Percentiles rank a stretch among this genome's conserved stretches.
Evolutionary conservation across 1,140 invertebrate species (phyloP).

Genomic region (Neodiprion pinetum): DNA sequence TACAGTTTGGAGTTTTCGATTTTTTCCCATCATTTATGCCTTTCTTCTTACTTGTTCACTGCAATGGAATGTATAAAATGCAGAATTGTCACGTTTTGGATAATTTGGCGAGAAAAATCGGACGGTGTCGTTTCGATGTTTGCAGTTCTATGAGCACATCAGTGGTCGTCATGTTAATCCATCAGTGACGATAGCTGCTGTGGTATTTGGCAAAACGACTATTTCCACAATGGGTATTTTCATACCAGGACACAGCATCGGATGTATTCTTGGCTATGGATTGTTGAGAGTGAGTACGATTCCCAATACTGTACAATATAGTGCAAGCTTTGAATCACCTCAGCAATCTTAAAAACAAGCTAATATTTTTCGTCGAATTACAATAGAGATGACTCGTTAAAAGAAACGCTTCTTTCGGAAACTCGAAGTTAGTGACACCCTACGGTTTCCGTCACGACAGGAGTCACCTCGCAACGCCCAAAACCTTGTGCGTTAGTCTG

Average conservation of each 20-base stretch:
- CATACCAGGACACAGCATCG: constrained; percentile 72
- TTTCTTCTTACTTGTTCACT: neutral
- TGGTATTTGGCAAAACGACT: constrained; percentile 70
- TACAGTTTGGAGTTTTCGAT: constrained; percentile 58
- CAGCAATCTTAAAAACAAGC: no score
- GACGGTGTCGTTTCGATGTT: constrained; percentile 40
- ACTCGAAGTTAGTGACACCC: constrained; percentile 59
- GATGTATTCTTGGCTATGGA: constrained; percentile 72
- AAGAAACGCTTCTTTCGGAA: neutral
- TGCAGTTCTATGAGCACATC: constrained; percentile 72
- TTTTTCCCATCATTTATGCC: neutral
- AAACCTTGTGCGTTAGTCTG: constrained; percentile 66
- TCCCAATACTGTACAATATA: constrained; percentile 6
- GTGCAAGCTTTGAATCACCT: neutral
- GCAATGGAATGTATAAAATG: constrained; percentile 1
- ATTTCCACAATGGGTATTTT: constrained; percentile 73
- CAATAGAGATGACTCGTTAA: no score
- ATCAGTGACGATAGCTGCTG: constrained; percentile 73
- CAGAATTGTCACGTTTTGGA: neutral
- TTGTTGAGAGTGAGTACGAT: constrained; percentile 61
- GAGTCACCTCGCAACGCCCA: constrained; percentile 28
- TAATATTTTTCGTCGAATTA: no score
- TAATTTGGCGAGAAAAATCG: neutral
- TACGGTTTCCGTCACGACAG: constrained; percentile 27
- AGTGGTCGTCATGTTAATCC: constrained; percentile 80